phyloP scores from a whole-genome alignment of 2,888 invertebrate genomes.

The Tiliacea citrago region DNA sequence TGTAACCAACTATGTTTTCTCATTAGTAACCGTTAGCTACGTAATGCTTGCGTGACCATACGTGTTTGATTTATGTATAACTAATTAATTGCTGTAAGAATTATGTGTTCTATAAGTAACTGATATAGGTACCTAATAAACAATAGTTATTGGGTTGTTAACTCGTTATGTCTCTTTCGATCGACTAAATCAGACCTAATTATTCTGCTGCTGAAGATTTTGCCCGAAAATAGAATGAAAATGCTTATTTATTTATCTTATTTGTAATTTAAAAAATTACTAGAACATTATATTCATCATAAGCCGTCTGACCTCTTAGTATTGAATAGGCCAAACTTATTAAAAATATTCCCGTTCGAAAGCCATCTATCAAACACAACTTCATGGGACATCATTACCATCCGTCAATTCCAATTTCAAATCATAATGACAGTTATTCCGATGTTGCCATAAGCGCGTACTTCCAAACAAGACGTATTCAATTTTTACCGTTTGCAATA shows the following conservation, averaged over 20 bases:
- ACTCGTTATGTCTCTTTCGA: not conserved
- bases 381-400: slow-evolving; percentile 24
- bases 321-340: slow-evolving; percentile 5
- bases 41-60: not conserved
- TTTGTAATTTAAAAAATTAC: not conserved
- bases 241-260: not conserved
- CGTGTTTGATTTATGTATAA: slow-evolving; percentile 2
- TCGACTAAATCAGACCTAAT: not conserved
- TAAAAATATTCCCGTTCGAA: slow-evolving; percentile 13
- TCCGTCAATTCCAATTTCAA: slow-evolving; percentile 45
- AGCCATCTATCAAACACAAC: slow-evolving; percentile 27
- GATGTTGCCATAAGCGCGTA: slow-evolving; percentile 49
- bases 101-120: not conserved
- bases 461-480: slow-evolving; percentile 57
- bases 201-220: no score
- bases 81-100: slow-evolving; percentile 7
- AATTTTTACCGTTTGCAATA: slow-evolving; percentile 62
- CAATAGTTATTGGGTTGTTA: not conserved
- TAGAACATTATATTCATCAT: not conserved
- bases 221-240: not conserved
- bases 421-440: slow-evolving; percentile 50
- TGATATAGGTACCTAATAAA: slow-evolving; percentile 9
- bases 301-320: not conserved
- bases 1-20: not conserved
- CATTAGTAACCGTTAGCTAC: slow-evolving; percentile 5